Evolutionary conservation across 2,797 vertebrate genomes (phyloP).

Genomic region (Platalea minor): DNA sequence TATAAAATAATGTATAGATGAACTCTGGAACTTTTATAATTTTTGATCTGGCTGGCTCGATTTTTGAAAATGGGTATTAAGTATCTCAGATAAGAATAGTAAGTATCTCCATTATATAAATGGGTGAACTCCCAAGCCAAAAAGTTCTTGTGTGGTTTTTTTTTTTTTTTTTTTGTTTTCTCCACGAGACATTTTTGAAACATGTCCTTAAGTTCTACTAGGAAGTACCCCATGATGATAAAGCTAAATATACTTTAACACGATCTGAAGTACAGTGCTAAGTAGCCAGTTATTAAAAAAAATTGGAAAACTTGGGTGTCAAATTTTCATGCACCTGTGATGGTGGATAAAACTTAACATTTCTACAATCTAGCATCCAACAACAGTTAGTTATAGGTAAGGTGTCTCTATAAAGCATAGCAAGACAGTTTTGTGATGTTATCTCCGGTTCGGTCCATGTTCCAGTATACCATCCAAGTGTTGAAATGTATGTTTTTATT

Average conservation of each 20-base stretch:
- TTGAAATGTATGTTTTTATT: background rate
- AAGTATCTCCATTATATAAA: background rate
- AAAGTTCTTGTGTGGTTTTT: background rate
- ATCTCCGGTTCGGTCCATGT: background rate
- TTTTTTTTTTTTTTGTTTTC: background rate
- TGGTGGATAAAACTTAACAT: background rate
- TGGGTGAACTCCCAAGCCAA: background rate
- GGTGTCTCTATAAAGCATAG: background rate
- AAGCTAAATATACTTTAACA: background rate
- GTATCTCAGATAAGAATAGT: background rate
- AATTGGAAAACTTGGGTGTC: background rate
- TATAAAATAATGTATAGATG: background rate
- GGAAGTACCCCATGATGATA: background rate
- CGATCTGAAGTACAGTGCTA: background rate
- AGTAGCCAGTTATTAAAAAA: background rate
- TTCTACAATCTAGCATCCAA: background rate
- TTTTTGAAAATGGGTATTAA: background rate
- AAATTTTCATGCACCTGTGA: background rate
- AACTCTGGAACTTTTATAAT: background rate
- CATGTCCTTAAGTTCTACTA: background rate
- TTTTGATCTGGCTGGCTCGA: background rate
- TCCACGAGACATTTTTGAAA: background rate
- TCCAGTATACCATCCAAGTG: background rate
- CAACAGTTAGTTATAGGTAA: background rate
- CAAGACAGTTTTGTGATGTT: background rate